Base-by-base conservation (phyloP, 2,797 vertebrate genomes). In the Crocodylus rhombifer region DNA sequence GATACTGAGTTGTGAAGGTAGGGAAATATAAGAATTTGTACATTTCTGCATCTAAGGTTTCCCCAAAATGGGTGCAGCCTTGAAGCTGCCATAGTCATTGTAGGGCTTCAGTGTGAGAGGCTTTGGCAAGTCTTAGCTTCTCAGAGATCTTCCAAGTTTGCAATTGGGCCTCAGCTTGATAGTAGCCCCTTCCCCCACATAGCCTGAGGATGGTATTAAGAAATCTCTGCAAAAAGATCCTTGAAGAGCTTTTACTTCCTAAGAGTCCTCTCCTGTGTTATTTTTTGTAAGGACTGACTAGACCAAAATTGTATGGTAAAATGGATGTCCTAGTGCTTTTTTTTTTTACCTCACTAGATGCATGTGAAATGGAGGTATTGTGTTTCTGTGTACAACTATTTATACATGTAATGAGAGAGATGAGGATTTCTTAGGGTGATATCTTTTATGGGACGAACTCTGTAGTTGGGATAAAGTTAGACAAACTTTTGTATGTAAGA, bases 381-480 rank as follows among this genome's bases (percentile, higher is more conserved):
- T 86, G 74, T 95, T 96, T 95, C 91, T 83, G 91, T 79, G 33
- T 94, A 90, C 69, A 77, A 90, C 78, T 91, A 84, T 96, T 94
- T 95, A 87, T 96, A 95, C 89, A 97, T 92, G 74, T 94, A 94
- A 94, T 51, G 42, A 9, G 42, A 51, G 42, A 51, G 42, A 51
- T 10, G 10, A 51, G 42, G 42, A 51, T 51, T 51, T 51, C 42
- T 51, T 51, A 51, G 42, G 42, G 42, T 51, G 42, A 51, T 51
- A 51, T 51, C 42, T 51, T 51, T 51, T 51, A 51, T 51, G 7
- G 42, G 42, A 51, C 42, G 9, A 51, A 51, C 42, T 51, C 3
- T 51, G 42, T 51, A 51, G 42, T 51, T 51, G 42, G 42, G 10
- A 51, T 51, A 51, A 51, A 51, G 42, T 51, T 51, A 51, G 42